Percentiles rank a stretch among this genome's conserved stretches.
Evolutionary conservation across 2,797 vertebrate species (phyloP).

Genomic region (Pangasius macronema): DNA sequence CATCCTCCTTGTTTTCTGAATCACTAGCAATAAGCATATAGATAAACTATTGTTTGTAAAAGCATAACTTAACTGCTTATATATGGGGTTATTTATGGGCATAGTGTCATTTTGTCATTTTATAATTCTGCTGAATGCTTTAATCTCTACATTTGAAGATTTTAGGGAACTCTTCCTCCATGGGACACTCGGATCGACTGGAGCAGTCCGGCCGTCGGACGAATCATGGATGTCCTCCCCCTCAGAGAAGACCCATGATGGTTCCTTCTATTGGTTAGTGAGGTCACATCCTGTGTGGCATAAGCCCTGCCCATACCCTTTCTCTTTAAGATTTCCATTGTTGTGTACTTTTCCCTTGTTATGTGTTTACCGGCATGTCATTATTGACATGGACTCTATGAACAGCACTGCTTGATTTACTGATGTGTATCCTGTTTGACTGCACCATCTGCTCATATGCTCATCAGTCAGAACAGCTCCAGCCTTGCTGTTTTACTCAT

Average conservation of each 20-base stretch:
- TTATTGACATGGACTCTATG: constrained; percentile 59
- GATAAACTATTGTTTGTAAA: constrained; percentile 55
- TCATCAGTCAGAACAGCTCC: constrained; percentile 47
- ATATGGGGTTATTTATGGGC: constrained; percentile 54
- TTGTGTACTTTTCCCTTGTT: constrained; percentile 66
- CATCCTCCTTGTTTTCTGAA: constrained; percentile 63
- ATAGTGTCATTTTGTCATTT: constrained; percentile 58
- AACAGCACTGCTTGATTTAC: constrained; percentile 9
- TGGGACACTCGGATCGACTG: constrained; percentile 79
- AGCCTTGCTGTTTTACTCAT: constrained; percentile 80
- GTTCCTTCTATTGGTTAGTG: constrained; percentile 95
- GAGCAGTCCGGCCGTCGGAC: constrained; percentile 83
- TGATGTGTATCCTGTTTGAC: constrained; percentile 15
- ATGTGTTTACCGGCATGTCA: constrained; percentile 44
- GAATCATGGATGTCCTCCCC: constrained; percentile 76
- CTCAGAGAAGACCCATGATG: constrained; percentile 81
- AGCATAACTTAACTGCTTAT: constrained; percentile 38
- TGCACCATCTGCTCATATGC: constrained; percentile 14
- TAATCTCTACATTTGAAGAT: constrained; percentile 80
- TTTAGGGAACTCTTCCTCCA: constrained; percentile 86
- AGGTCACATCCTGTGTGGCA: constrained; percentile 68
- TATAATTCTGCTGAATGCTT: constrained; percentile 57
- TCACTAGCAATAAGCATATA: constrained; percentile 36
- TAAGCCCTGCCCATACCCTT: constrained; percentile 55
- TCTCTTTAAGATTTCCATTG: constrained; percentile 61